Base-by-base conservation (phyloP, 1,140 invertebrate species). In the Heterodera schachtii region DNA sequence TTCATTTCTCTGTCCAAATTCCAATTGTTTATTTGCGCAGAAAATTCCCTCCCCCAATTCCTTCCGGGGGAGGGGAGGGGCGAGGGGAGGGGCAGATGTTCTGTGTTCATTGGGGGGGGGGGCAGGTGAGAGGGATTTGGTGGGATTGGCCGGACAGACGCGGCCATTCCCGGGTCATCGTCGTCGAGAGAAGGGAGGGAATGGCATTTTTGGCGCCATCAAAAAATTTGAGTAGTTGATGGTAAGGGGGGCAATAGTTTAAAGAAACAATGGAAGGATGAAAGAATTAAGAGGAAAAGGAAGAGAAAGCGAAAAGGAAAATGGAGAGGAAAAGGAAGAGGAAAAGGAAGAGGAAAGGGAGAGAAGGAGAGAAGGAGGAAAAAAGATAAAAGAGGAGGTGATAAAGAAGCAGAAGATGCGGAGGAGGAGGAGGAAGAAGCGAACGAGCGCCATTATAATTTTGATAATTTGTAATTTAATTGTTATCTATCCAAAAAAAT, bases 21-120 rank as follows among this genome's bases (percentile, higher is more conserved):
- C 31, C 69, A 78, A 78, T 78, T 78, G 76, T 78, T 78, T 78
- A 78, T 78, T 78, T 78, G 76, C 76, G 76, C 76, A 78, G 76
- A 78, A 78, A 64, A 78, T 78, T 78, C 57, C 49, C 76, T 69
- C 60, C 64, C 57, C 57, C 57, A 60, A 60, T 60, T 60, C 57
- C 19, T 69, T 70, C 76, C 76, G 60, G 76, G 31, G 31, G 1
- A 1, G 31, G 31, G 31, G 31, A 31, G 31, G 31, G 31, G 31
- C 0, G 31, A 1, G 31, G 31, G 0, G 31, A 31, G 31, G 31
- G 76, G 64, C 76, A 78, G 76, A 78, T 78, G 76, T 78, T 78
- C 76, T 60, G 70, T 78, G 76, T 78, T 78, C 76, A 16, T 69
- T 43, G 47, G 70, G 73, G 52, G 46, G 9, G 46, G 64, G 74